Conservation (phyloP, 2,797 vertebrate genomes). For the Peromyscus nudipes region DNA sequence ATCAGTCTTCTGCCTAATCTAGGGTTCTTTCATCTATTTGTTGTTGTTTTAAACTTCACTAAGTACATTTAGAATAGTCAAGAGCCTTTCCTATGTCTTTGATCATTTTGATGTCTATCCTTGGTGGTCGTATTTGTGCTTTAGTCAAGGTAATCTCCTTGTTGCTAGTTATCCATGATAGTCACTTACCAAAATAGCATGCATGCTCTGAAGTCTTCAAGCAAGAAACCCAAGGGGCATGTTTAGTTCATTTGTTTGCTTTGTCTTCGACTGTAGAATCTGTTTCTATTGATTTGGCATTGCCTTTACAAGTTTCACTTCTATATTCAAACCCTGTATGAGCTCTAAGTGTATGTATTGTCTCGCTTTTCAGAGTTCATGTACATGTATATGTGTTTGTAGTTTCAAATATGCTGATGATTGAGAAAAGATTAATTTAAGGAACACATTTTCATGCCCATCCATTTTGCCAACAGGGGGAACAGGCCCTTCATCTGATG, state of each 20-base stretch:
- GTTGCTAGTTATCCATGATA: conserved; percentile 1
- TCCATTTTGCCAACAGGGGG: conserved; percentile 88
- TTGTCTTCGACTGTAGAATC: conserved; percentile 46
- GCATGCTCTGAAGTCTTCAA: conserved; percentile 30
- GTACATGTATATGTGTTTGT: background rate
- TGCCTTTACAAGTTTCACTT: conserved; percentile 36
- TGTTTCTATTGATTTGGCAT: conserved; percentile 51
- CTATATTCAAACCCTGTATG: conserved; percentile 35
- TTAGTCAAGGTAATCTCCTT: conserved; percentile 48
- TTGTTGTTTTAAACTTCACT: conserved; percentile 54
- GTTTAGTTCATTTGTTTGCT: conserved; percentile 64
- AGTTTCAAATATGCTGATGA: conserved; percentile 42
- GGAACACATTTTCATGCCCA: conserved; percentile 24
- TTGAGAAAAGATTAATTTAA: conserved; percentile 22
- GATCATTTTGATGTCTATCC: conserved; percentile 51
- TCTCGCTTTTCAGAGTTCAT: conserved; percentile 46
- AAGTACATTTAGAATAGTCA: conserved; percentile 34
- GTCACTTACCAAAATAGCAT: conserved; percentile 37
- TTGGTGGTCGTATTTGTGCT: conserved; percentile 29
- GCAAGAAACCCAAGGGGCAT: conserved; percentile 44
- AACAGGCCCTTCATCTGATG: conserved; percentile 92
- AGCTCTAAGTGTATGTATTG: conserved; percentile 19
- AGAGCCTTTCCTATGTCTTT: conserved; percentile 38
- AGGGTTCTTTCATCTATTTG: conserved; percentile 38
- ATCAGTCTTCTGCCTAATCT: conserved; percentile 33